Evolutionary conservation across 2,797 vertebrate genomes (phyloP).

Genomic region (Notolepis coatsorum): DNA sequence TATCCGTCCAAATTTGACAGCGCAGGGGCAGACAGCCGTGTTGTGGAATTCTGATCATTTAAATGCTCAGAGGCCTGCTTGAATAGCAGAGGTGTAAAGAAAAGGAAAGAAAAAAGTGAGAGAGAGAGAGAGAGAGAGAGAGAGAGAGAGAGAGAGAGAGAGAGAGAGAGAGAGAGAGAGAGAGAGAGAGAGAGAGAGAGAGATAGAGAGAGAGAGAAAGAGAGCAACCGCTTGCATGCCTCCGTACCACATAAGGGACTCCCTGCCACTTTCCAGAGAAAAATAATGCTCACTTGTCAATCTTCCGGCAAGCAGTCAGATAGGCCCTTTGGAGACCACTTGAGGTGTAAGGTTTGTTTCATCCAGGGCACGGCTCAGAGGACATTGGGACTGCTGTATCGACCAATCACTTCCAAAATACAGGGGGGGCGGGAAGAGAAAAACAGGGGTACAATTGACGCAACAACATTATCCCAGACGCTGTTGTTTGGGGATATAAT

Average conservation of each 20-base stretch:
- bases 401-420: conserved; percentile 62
- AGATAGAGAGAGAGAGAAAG: conserved; percentile 51
- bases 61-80: conserved; percentile 79
- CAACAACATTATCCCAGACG: too few species aligned
- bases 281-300: conserved; percentile 84
- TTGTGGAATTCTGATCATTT: conserved; percentile 82
- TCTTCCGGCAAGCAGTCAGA: conserved; percentile 76
- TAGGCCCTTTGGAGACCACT: conserved; percentile 74
- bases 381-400: conserved; percentile 61
- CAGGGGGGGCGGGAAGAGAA: conserved; percentile 27
- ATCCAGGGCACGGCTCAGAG: conserved; percentile 76
- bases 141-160: conserved; percentile 63
- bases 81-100: conserved; percentile 74
- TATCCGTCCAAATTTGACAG: conserved; percentile 83
- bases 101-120: conserved; percentile 19
- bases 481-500: too few species aligned
- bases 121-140: conserved; percentile 41
- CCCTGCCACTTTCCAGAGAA: conserved; percentile 77
- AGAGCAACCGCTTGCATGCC: conserved; percentile 72
- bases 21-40: conserved; percentile 76
- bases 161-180: conserved; percentile 41
- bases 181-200: conserved; percentile 49
- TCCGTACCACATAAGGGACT: conserved; percentile 76
- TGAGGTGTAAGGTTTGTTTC: conserved; percentile 80
- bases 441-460: conserved; percentile 25